Conservation (phyloP, 1,140 invertebrate species). For the Mycetomoellerius zeteki region DNA sequence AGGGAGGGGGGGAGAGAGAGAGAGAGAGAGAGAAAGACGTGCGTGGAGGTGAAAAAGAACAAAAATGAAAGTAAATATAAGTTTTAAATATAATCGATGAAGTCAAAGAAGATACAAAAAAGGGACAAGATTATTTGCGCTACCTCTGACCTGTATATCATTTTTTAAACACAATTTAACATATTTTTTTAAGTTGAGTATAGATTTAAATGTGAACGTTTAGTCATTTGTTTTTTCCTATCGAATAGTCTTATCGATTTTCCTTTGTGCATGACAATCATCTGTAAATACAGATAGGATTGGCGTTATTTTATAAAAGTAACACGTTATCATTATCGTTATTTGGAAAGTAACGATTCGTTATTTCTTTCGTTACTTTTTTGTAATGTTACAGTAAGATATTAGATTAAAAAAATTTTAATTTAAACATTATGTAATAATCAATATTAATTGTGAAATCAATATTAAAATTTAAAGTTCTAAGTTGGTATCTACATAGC, state of each 20-base stretch:
- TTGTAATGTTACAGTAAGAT: too few relatives aligned
- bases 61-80: slow-evolving; percentile 62
- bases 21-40: neutral
- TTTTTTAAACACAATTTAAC: neutral
- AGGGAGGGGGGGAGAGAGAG: neutral
- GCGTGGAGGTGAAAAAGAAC: neutral
- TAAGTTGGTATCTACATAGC: too few relatives aligned
- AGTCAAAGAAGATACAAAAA: slow-evolving; percentile 31
- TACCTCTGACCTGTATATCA: neutral
- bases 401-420: too few relatives aligned
- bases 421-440: too few relatives aligned
- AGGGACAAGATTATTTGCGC: slow-evolving; percentile 20
- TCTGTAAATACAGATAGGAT: too few relatives aligned
- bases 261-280: too few relatives aligned
- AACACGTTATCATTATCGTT: too few relatives aligned
- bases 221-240: neutral
- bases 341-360: too few relatives aligned
- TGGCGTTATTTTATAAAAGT: too few relatives aligned
- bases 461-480: too few relatives aligned
- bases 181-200: neutral
- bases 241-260: neutral
- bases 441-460: too few relatives aligned
- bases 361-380: too few relatives aligned
- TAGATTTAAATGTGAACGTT: neutral
- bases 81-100: slow-evolving; percentile 48